Evolutionary conservation across 1,140 invertebrate genomes (phyloP), one percentile per base, ranked within the genome.

Genomic region (Xylocopa sonorina): DNA sequence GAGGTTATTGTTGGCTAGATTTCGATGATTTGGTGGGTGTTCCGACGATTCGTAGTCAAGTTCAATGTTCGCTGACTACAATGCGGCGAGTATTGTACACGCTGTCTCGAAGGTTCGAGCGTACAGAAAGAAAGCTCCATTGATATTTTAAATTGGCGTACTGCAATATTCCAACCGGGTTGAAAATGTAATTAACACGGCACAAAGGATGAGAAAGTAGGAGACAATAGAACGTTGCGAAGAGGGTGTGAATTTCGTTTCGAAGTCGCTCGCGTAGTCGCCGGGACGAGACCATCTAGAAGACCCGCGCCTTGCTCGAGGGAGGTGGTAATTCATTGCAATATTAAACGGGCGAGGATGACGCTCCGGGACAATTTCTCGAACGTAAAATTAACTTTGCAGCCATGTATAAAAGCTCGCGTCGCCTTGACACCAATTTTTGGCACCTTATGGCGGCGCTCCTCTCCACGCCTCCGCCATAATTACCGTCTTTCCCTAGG

Each of bases 331-430:
- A 60, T 58, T 60, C 55, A 16, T 21, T 24, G 29, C 18, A 72
- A 72, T 60, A 66, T 51, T 74, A 34, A 29, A 12, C 32, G 53
- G 29, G 29, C 2, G 48, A 43, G 51, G 48, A 18, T 46, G 24
- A 24, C 29, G n/a, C 55, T 18, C 3, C 1, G 48, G 18, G 72
- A 38, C 48, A 51, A 55, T 51, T 75, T 55, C 51, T 43, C 57
- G 32, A 38, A 51, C 60, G 29, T 62, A n/a, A 51, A 74, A 64
- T 74, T 74, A 63, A 74, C 34, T 46, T 74, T 64, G 5, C 3
- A 38, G n/a, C 32, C n/a, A 41, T n/a, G n/a, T 55, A 27, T 27
- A 27, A 41, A 27, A 38, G 9, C 43, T 34, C 10, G 24, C 51
- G 21, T 21, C 29, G 29, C 3, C 38, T 55, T 57, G 21, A 46